Evolutionary conservation across 1,140 invertebrate genomes (phyloP).

Genomic region (Hylyphantes graminicola): DNA sequence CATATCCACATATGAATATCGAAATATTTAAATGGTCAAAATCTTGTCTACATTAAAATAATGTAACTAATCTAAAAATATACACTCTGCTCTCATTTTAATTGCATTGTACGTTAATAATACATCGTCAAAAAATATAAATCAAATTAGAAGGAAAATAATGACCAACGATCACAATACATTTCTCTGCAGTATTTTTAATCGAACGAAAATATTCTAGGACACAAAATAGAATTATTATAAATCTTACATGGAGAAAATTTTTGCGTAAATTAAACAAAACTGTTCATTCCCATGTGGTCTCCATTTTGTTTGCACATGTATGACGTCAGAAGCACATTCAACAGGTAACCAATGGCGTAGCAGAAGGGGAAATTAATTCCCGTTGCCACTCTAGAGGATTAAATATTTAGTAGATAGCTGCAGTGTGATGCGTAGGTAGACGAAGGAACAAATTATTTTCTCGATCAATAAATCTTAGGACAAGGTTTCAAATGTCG

Average conservation of each 20-base stretch:
- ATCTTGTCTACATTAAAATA: too few relatives aligned
- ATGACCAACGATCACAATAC: too few relatives aligned
- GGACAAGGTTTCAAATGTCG: not conserved
- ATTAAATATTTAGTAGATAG: conserved; percentile 31
- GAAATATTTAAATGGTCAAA: too few relatives aligned
- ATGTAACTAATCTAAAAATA: too few relatives aligned
- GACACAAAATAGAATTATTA: not conserved
- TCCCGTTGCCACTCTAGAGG: conserved; percentile 25
- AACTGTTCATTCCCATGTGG: not conserved
- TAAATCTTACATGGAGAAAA: not conserved
- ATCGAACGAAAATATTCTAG: too few relatives aligned
- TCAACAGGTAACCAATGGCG: conserved; percentile 48
- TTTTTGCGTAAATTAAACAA: not conserved
- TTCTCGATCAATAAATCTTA: conserved; percentile 1
- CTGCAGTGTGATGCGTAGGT: not conserved
- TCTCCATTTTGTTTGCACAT: conserved; percentile 17
- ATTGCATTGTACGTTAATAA: too few relatives aligned
- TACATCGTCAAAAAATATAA: too few relatives aligned
- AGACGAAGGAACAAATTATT: not conserved
- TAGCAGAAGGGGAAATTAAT: conserved; percentile 39
- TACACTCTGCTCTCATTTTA: too few relatives aligned
- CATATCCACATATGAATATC: too few relatives aligned
- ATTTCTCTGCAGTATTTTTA: too few relatives aligned
- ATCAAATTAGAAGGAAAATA: too few relatives aligned
- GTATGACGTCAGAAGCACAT: conserved; percentile 30